Evolutionary conservation across 2,888 invertebrate species (phyloP), one percentile per base, ranked within the genome.

Genomic region (Nomada ferruginata): DNA sequence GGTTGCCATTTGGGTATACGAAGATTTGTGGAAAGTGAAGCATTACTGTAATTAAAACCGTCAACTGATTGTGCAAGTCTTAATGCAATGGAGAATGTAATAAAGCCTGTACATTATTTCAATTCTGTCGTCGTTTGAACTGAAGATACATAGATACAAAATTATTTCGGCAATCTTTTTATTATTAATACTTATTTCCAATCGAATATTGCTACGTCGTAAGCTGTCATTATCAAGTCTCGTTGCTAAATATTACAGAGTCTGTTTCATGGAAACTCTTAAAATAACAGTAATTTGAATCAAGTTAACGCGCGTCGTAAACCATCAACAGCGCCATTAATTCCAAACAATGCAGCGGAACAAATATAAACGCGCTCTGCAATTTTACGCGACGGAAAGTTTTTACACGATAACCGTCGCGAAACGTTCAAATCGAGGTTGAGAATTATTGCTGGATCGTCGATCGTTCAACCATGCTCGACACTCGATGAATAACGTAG

Each of bases 401-500:
- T 15, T 36, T 47, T 5, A n/a, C 11, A 9, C 15, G 18, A 47
- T 50, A 18, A 20, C 23, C 13, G 42, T 13, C 20, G 23, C 13
- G 18, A 70, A 42, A 47, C 50, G 36, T 36, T 53, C 36, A 55
- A 53, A 68, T 68, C 61, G 64, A 18, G 61, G 13, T 29, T 3
- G 20, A 13, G n/a, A 74, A 74, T 74, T 47, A 53, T 77, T 74
- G 44, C 53, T 44, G 26, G n/a, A 2, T 13, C n/a, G 73, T 74
- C 55, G 47, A 55, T n/a, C 60, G 60, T 23, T 23, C 42, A 55
- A 68, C 50, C 42, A 42, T 55, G 50, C 13, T 66, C 77, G 60
- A 44, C 50, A 50, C 44, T 60, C 63, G 69, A 47, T 69, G 69
- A 55, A 77, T 77, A 61, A 66, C 65, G 29, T 53, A 55, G 47